Base-by-base conservation (phyloP, 2,888 invertebrate genomes). In the Phlogophora meticulosa region DNA sequence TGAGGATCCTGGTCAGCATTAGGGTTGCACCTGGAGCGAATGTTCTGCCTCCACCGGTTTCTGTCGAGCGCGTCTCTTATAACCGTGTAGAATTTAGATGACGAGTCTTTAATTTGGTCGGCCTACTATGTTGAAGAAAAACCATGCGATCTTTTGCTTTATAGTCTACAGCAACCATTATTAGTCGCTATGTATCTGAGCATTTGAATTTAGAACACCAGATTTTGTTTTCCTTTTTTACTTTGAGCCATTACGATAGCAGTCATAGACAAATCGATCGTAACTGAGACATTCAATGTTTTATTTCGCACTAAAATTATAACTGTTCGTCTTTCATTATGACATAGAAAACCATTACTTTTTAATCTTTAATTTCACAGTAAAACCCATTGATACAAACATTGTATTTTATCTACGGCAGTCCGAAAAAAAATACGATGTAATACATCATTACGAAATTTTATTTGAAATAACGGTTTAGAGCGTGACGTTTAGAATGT, bases 401-500 rank as follows among this genome's bases (percentile, higher is more conserved):
- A 74, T 81, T 83, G 83, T 84, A 82, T 76, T 83, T 81, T 80
- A 78, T 76, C 66, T 74, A 57, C 53, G 51, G 64, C 46, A 52
- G 67, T 73, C 45, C 59, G 55, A 72, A 76, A 83, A 83, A 85
- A 81, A 78, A 69, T 76, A 84, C 80, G 82, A 85, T 76, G 67
- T 83, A 84, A 87, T 87, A 83, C 81, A 88, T 87, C 85, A 87
- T 85, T 85, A 85, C 84, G 90, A 90, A 90, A 88, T 89, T 86
- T 87, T 88, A 88, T 90, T 89, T 85, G 73, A 80, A 87, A 87
- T 81, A 93, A 93, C 93, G 93, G 90, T 91, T 90, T 81, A 76
- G 72, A 86, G 90, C 92, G 93, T 94, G 94, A 93, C 91, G 85
- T 90, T 90, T 83, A 82, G 77, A 89, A 88, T 91, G 90, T 93